Conservation (phyloP, 2,888 invertebrate genomes). For the Lapara coniferarum region DNA sequence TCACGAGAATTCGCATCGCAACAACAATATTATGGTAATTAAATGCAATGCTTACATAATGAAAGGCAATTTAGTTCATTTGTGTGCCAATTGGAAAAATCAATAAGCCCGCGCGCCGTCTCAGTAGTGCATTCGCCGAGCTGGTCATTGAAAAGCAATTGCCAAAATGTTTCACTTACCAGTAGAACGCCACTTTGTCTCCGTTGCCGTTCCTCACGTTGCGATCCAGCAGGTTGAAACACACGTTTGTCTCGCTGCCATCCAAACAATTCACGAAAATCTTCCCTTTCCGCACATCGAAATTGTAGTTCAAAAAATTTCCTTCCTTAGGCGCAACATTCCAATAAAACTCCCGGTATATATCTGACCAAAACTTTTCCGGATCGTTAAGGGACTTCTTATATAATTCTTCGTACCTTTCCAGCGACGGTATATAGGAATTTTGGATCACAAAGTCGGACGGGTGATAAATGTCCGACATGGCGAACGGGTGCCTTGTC, state of each 20-base stretch:
- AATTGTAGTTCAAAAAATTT: constrained; percentile 95
- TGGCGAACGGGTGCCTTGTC: constrained; percentile 60
- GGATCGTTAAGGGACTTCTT: constrained; percentile 94
- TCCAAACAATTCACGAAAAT: constrained; percentile 97
- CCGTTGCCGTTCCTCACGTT: constrained; percentile 95
- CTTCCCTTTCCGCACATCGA: constrained; percentile 93
- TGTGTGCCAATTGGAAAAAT: constrained; percentile 51
- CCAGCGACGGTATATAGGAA: constrained; percentile 79
- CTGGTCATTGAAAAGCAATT: constrained; percentile 59
- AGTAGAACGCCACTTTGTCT: constrained; percentile 96
- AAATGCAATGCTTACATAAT: constrained; percentile 29
- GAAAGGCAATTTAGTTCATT: constrained; percentile 14
- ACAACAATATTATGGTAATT: constrained; percentile 14
- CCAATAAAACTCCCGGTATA: constrained; percentile 97
- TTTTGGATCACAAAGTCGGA: constrained; percentile 87
- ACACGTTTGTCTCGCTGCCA: constrained; percentile 96
- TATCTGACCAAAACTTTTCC: constrained; percentile 95
- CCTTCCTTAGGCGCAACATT: constrained; percentile 89
- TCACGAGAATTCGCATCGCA: constrained; percentile 20
- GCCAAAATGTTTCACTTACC: constrained; percentile 86
- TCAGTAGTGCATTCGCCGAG: constrained; percentile 67
- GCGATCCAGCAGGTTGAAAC: constrained; percentile 97
- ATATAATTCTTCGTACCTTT: constrained; percentile 93
- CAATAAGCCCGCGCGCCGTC: constrained; percentile 75
- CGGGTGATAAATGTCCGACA: constrained; percentile 87